phyloP scores from a whole-genome alignment of 2,888 invertebrate genomes.

The Sussaba pulchella region DNA sequence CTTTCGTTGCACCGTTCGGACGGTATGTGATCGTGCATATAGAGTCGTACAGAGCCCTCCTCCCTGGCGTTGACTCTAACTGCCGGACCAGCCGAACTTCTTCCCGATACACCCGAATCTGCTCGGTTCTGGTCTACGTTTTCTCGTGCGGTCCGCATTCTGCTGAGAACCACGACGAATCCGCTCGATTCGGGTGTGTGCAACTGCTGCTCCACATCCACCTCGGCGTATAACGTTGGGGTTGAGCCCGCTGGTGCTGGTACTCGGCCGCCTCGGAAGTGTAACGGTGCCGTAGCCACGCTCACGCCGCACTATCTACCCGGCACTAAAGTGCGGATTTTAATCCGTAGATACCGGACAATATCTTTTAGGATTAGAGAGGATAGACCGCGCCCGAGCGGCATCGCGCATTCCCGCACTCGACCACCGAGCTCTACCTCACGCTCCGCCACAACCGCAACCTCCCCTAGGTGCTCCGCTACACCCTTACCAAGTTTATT shows the following conservation, averaged over 20 bases:
- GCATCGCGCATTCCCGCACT: slow-evolving; percentile 14
- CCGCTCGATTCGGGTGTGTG: background rate
- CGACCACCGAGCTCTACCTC: slow-evolving; percentile 23
- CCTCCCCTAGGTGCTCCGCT: slow-evolving; percentile 13
- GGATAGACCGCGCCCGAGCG: slow-evolving; percentile 31
- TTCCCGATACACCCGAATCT: slow-evolving; percentile 47
- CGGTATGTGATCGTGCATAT: background rate
- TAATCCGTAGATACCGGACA: slow-evolving; percentile 81
- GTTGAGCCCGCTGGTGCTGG: slow-evolving; percentile 40
- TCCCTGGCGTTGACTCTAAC: slow-evolving; percentile 82
- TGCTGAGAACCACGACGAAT: background rate
- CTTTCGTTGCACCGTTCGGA: slow-evolving; percentile 59
- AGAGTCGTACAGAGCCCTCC: slow-evolving; percentile 60
- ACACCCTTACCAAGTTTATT: background rate
- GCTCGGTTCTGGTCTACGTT: slow-evolving; percentile 32
- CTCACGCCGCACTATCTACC: slow-evolving; percentile 48
- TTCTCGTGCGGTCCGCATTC: background rate
- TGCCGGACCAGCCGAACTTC: slow-evolving; percentile 75
- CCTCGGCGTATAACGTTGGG: slow-evolving; percentile 25
- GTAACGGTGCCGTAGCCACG: slow-evolving; percentile 10
- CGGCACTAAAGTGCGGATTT: slow-evolving; percentile 78
- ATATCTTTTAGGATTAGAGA: slow-evolving; percentile 81
- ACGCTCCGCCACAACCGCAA: slow-evolving; percentile 15
- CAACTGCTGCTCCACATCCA: slow-evolving; percentile 3
- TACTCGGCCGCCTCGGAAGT: background rate